Evolutionary conservation across 2,888 invertebrate species (phyloP).

Genomic region (Psylliodes chrysocephalus): DNA sequence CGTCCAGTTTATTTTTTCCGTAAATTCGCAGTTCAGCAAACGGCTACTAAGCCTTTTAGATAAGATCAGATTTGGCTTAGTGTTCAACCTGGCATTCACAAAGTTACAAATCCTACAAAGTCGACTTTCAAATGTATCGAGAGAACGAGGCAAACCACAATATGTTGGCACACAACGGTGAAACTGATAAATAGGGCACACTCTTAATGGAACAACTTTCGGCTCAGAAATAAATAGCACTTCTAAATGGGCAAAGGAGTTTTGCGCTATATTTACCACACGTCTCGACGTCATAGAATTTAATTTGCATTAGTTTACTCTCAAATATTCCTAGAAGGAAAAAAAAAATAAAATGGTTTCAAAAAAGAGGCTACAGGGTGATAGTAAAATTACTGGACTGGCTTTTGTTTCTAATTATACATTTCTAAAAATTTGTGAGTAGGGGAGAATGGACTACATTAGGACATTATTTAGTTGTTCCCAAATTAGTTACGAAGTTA

Average conservation of each 20-base stretch:
- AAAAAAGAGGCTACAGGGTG: neutral
- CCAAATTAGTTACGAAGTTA: too few relatives aligned
- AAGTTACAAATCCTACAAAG: constrained; percentile 38
- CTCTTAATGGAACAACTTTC: constrained; percentile 47
- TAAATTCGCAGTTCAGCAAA: neutral
- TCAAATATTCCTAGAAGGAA: neutral
- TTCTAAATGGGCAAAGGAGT: constrained; percentile 24
- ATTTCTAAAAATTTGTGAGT: too few relatives aligned
- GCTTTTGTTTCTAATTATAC: too few relatives aligned
- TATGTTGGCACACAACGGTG: constrained; percentile 42
- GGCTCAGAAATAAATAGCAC: constrained; percentile 42
- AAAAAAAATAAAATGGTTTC: neutral
- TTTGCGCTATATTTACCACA: constrained; percentile 12
- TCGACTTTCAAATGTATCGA: constrained; percentile 35
- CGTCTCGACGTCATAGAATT: neutral
- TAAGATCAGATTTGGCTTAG: constrained; percentile 9
- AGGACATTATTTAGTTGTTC: too few relatives aligned
- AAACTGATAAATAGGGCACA: constrained; percentile 47
- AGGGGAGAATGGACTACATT: too few relatives aligned
- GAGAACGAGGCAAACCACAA: constrained; percentile 42
- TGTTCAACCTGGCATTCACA: constrained; percentile 31
- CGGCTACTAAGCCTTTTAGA: neutral
- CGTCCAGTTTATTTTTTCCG: neutral
- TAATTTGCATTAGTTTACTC: constrained; percentile 2
- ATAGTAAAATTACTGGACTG: too few relatives aligned